Conservation (phyloP, 2,113 vertebrate species). For the Ardeotis arabs region DNA sequence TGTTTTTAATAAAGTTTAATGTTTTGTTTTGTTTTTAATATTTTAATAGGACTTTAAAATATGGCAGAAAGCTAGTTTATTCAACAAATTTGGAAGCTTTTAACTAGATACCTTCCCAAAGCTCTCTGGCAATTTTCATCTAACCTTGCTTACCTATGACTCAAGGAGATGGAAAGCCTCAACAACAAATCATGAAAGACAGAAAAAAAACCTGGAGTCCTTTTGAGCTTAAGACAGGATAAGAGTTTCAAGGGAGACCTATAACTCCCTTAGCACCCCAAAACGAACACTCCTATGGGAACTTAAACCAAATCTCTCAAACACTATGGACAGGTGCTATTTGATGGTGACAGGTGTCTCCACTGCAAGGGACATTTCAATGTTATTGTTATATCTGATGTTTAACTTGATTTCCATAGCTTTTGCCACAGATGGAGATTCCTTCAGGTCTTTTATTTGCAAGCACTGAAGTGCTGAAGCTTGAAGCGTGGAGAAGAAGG, state of each 20-base stretch:
- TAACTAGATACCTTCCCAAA: background rate
- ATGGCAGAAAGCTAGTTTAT: background rate
- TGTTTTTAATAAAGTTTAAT: background rate
- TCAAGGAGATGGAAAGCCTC: background rate
- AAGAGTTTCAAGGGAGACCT: background rate
- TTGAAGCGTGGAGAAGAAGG: background rate
- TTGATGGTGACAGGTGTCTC: background rate
- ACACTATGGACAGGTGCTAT: background rate
- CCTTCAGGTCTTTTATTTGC: background rate
- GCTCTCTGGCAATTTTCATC: background rate
- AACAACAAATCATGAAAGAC: background rate
- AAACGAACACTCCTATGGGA: background rate
- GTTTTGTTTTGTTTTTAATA: background rate
- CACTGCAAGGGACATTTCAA: background rate
- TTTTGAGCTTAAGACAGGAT: background rate
- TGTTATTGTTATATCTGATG: background rate
- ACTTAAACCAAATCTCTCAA: background rate
- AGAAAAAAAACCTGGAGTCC: rapidly evolving
- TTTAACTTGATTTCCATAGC: background rate
- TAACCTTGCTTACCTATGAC: background rate
- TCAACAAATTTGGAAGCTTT: background rate
- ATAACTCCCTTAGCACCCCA: background rate
- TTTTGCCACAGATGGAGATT: background rate
- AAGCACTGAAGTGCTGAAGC: background rate
- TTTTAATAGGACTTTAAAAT: background rate